A percentile compares a stretch with the other conserved stretches of the same genome.
phyloP scores from a whole-genome alignment of 37 sponge, comb jelly and placozoan genomes.

The Halichondria panicea region DNA sequence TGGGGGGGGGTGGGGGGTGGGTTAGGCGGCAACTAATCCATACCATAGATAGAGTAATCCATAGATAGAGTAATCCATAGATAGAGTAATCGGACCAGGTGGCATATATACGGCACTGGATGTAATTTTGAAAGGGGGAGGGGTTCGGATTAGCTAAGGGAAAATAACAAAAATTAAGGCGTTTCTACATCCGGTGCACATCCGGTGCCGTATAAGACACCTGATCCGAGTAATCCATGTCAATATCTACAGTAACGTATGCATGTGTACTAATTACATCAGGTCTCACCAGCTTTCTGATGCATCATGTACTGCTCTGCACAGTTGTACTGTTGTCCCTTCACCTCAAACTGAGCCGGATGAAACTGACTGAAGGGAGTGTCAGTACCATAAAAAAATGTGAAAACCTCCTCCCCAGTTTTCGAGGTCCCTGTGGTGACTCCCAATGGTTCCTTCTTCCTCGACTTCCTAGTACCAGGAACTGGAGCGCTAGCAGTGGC shows the following conservation, averaged over 20 bases:
- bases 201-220: no score
- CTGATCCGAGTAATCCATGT: not conserved
- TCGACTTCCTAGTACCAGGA: not conserved
- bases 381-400: conserved; percentile 64
- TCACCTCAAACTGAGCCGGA: conserved; percentile 58
- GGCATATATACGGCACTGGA: no score
- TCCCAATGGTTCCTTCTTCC: not conserved
- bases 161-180: not conserved
- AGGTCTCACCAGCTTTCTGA: conserved; percentile 79
- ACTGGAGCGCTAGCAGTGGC: not conserved
- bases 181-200: not conserved
- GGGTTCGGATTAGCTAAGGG: no score
- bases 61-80: no score
- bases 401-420: conserved; percentile 35
- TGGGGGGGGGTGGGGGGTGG: not conserved
- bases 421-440: not conserved
- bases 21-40: not conserved
- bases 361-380: conserved; percentile 88
- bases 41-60: not conserved
- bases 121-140: no score
- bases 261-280: not conserved
- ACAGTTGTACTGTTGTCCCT: conserved; percentile 55
- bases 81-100: no score
- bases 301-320: conserved; percentile 96
- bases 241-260: not conserved